A percentile compares a stretch with the other conserved stretches of the same genome.
phyloP scores from a whole-genome alignment of 2,888 invertebrate species.

The Hydraecia micacea region DNA sequence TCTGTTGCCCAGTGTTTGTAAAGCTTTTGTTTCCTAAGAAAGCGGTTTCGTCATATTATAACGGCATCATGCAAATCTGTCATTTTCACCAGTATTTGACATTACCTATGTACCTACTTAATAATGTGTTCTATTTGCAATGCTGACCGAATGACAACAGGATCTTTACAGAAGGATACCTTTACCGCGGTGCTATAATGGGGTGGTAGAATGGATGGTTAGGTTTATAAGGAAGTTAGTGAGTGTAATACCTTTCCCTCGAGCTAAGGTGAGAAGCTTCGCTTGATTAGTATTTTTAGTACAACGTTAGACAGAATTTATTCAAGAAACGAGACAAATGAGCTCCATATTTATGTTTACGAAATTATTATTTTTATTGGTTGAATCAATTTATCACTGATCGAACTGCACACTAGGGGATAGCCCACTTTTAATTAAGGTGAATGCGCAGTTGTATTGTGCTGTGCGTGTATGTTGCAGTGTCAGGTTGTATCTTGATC shows the following conservation, averaged over 20 bases:
- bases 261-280: slow-evolving; percentile 6
- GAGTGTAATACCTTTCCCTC: neutral
- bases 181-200: neutral
- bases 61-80: neutral
- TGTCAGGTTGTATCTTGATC: too few species aligned
- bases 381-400: neutral
- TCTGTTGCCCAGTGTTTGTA: neutral
- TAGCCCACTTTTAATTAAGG: neutral
- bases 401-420: neutral
- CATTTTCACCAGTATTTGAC: neutral
- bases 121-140: slow-evolving; percentile 23
- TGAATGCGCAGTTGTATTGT: too few species aligned
- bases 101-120: neutral
- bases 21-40: neutral
- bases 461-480: too few species aligned
- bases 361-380: neutral
- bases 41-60: neutral
- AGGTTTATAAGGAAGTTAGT: neutral
- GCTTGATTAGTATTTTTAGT: neutral
- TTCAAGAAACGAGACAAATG: neutral
- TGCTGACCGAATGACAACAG: slow-evolving; percentile 23
- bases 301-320: neutral
- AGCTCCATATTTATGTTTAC: neutral
- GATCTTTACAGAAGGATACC: neutral
- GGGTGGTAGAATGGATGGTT: neutral